Evolutionary conservation across 1,140 invertebrate genomes (phyloP).

Genomic region (Anadara kagoshimensis): DNA sequence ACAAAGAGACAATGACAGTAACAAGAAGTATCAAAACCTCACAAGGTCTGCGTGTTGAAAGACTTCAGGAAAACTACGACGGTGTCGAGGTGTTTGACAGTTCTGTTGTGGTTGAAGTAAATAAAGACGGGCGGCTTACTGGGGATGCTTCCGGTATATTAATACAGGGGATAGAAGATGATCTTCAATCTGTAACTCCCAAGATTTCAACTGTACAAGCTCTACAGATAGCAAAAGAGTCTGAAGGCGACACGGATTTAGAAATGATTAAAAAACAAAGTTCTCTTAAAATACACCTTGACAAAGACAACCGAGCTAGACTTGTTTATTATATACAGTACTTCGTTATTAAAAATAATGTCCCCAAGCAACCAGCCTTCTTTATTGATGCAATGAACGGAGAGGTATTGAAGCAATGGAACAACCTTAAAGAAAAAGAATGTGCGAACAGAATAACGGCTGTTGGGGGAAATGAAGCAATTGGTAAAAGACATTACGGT

Average conservation of each 20-base stretch:
- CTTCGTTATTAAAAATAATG: neutral
- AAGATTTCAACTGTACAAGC: conserved; percentile 1
- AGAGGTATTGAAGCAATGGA: conserved; percentile 3
- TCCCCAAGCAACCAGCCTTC: conserved; percentile 10
- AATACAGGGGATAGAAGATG: conserved; percentile 17
- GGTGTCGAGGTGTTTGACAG: conserved; percentile 32
- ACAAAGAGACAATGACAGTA: too few relatives aligned
- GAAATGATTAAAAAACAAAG: neutral
- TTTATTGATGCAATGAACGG: conserved; percentile 39
- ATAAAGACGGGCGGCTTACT: conserved; percentile 22
- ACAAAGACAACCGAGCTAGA: neutral
- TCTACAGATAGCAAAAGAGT: conserved; percentile 1
- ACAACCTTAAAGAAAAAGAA: neutral
- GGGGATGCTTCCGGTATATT: conserved; percentile 27
- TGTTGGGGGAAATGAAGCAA: conserved; percentile 40
- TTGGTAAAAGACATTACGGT: conserved; percentile 30
- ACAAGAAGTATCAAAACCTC: conserved; percentile 9
- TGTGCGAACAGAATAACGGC: conserved; percentile 10
- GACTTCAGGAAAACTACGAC: conserved; percentile 41
- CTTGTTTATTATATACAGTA: conserved; percentile 33
- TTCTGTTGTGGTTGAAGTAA: conserved; percentile 20
- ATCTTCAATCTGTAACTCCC: conserved; percentile 14
- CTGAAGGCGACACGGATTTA: neutral
- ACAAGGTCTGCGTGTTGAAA: conserved; percentile 26
- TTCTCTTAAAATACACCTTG: conserved; percentile 5